Evolutionary conservation across 1,140 invertebrate genomes (phyloP).

Genomic region (Heliconius hermathena): DNA sequence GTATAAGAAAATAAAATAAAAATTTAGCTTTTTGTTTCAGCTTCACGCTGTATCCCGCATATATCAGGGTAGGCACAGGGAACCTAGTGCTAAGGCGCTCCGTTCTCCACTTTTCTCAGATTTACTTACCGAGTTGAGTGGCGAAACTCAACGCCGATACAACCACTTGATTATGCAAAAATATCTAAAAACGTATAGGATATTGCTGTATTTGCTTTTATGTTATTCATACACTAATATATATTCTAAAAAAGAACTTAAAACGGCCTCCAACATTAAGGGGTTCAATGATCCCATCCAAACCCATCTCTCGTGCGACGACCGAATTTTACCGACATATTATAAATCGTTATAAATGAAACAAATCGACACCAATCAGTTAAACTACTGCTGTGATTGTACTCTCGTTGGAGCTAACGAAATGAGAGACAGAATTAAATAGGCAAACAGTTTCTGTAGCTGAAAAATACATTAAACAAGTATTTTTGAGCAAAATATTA

Average conservation of each 20-base stretch:
- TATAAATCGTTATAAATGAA: constrained; percentile 23
- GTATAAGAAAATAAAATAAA: no score
- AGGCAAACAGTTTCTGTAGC: constrained; percentile 4
- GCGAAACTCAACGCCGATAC: no score
- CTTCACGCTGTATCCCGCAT: no score
- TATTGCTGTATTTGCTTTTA: no score
- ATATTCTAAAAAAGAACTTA: neutral
- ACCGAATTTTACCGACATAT: constrained; percentile 24
- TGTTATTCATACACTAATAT: neutral
- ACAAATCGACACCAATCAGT: constrained; percentile 27
- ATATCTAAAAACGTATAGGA: no score
- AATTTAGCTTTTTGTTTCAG: no score
- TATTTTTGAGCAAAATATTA: neutral
- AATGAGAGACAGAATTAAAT: neutral
- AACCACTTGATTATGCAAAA: no score
- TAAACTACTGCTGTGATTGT: neutral
- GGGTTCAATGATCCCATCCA: constrained; percentile 27
- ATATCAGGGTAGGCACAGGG: no score
- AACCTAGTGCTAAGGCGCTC: no score
- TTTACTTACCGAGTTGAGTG: no score
- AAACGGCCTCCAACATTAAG: neutral
- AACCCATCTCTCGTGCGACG: constrained; percentile 27
- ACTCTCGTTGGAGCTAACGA: neutral
- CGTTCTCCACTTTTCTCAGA: no score
- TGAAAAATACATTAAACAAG: constrained; percentile 11